These are phyloP conservation scores for Ditula angustiorana DNA, from an alignment of 2,888 invertebrate genomes.

Conservation along the genomic window DNA sequence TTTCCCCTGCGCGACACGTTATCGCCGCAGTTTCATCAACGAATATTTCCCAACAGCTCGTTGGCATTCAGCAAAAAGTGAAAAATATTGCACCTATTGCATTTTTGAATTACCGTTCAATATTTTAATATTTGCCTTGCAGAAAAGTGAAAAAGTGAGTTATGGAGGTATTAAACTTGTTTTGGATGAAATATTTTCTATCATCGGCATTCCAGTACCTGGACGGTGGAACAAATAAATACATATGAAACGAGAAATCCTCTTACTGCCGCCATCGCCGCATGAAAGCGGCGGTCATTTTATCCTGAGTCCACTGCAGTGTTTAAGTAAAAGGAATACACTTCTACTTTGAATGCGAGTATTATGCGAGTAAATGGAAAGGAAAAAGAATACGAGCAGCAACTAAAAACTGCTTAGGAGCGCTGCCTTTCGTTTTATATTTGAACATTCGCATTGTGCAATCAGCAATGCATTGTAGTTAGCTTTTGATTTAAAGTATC, in stretches of 20 bases:
- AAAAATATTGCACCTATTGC: constrained; percentile 46
- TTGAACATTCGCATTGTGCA: constrained; percentile 45
- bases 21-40: constrained; percentile 66
- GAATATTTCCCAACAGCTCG: constrained; percentile 59
- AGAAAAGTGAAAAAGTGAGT: constrained; percentile 36
- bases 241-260: constrained; percentile 29
- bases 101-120: constrained; percentile 30
- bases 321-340: constrained; percentile 44
- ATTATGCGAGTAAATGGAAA: constrained; percentile 52
- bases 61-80: constrained; percentile 57
- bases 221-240: constrained; percentile 30
- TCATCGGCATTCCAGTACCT: constrained; percentile 49
- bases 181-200: constrained; percentile 44
- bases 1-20: constrained; percentile 51
- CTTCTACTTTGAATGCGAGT: constrained; percentile 51
- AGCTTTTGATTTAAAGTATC: constrained; percentile 39
- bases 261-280: constrained; percentile 31
- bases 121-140: constrained; percentile 41
- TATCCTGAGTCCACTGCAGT: constrained; percentile 34
- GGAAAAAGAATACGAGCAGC: constrained; percentile 51
- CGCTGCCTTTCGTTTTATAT: constrained; percentile 45
- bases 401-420: constrained; percentile 52
- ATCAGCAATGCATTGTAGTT: constrained; percentile 36
- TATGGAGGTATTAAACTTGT: constrained; percentile 12
- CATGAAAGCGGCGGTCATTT: constrained; percentile 39